Conservation (phyloP, 2,113 vertebrate species). For the Elanus axillaris region DNA sequence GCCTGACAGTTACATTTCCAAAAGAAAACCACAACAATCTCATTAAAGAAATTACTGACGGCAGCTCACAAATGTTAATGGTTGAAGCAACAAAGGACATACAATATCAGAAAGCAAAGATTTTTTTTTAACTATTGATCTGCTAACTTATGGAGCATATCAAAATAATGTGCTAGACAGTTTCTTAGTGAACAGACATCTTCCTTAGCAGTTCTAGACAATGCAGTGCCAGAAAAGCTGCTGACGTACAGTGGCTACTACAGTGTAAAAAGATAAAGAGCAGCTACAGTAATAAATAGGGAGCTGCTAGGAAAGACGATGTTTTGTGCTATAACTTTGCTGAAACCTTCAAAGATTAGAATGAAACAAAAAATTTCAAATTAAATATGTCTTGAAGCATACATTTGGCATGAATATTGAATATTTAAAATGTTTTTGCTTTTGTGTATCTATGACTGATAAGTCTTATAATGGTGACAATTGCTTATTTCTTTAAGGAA, state of each 20-base stretch:
- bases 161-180: constrained; percentile 65
- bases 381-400: neutral
- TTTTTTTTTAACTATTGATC: constrained; percentile 83
- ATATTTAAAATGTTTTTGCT: constrained; percentile 44
- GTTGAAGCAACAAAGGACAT: constrained; percentile 84
- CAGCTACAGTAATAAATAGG: constrained; percentile 3
- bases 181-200: constrained; percentile 61
- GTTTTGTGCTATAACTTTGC: neutral
- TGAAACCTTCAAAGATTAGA: constrained; percentile 13
- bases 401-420: constrained; percentile 11
- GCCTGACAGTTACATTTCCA: constrained; percentile 77
- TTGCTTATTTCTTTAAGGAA: constrained; percentile 3
- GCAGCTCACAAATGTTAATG: constrained; percentile 88
- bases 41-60: constrained; percentile 93
- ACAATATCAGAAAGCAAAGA: constrained; percentile 82
- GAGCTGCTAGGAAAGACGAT: neutral
- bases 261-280: constrained; percentile 54
- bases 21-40: constrained; percentile 85
- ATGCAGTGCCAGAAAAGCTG: constrained; percentile 59
- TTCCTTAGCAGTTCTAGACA: constrained; percentile 50
- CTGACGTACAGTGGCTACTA: constrained; percentile 50
- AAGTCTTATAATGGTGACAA: constrained; percentile 53
- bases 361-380: constrained; percentile 13
- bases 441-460: constrained; percentile 31
- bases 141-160: constrained; percentile 75